phyloP scores from a whole-genome alignment of 2,113 vertebrate genomes.

The Burhinus oedicnemus region DNA sequence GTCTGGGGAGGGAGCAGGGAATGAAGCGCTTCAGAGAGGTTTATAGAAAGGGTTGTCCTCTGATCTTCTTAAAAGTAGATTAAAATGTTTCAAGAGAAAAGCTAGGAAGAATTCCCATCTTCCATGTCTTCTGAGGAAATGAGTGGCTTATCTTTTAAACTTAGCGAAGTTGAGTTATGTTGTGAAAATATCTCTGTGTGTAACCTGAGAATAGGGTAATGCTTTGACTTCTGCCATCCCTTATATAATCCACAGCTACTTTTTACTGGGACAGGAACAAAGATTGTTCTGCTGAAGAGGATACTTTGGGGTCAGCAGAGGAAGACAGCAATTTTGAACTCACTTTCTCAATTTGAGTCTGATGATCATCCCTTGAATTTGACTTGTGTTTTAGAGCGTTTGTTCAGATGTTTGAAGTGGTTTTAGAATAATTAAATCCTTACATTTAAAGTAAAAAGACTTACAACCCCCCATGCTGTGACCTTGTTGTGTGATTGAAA shows the following conservation, averaged over 20 bases:
- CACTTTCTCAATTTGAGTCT: neutral
- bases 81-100: neutral
- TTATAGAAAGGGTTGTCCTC: slow-evolving; percentile 8
- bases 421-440: neutral
- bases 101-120: neutral
- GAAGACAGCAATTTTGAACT: neutral
- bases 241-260: neutral
- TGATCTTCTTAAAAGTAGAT: slow-evolving; percentile 5
- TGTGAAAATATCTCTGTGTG: neutral
- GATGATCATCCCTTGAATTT: neutral
- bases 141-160: neutral
- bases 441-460: neutral
- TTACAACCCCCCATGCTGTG: neutral
- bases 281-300: neutral
- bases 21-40: neutral
- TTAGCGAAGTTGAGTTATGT: neutral
- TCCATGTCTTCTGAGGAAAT: neutral
- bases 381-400: neutral
- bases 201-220: neutral
- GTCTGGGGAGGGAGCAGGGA: neutral
- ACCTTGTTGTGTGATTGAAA: neutral
- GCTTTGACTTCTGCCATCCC: neutral
- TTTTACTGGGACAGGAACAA: neutral
- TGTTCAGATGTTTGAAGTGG: neutral
- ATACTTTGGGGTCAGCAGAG: neutral